These are phyloP conservation scores for Cryptocephalus moraei DNA, from an alignment of 2,888 invertebrate species.

Conservation along the genomic window DNA sequence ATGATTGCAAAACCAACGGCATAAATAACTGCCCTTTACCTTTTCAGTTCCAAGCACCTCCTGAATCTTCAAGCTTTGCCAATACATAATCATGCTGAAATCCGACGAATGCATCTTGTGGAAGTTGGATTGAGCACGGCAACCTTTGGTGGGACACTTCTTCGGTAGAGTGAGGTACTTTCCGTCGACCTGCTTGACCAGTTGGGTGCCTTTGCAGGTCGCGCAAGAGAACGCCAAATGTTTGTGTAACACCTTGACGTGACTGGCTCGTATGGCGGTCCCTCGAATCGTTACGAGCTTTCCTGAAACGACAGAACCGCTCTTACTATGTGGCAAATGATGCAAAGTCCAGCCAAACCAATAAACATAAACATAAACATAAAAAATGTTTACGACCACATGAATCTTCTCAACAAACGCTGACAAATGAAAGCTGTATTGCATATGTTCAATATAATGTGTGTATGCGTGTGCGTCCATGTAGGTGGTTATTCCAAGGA, in stretches of 20 bases:
- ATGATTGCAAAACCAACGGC: too few relatives aligned
- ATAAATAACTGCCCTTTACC: constrained; percentile 32
- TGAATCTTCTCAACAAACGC: too few relatives aligned
- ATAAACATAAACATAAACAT: too few relatives aligned
- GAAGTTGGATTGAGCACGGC: constrained; percentile 52
- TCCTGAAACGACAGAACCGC: constrained; percentile 38
- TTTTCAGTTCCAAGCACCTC: constrained; percentile 63
- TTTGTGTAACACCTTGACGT: constrained; percentile 60
- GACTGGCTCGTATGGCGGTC: constrained; percentile 72
- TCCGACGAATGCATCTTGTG: constrained; percentile 53
- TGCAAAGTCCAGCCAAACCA: background rate
- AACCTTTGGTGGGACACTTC: constrained; percentile 45
- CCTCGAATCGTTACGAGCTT: constrained; percentile 74
- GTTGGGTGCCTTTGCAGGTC: constrained; percentile 55
- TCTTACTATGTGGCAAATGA: background rate
- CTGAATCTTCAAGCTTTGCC: constrained; percentile 74
- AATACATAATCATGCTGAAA: constrained; percentile 63
- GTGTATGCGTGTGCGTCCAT: too few relatives aligned
- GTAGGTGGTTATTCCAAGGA: too few relatives aligned
- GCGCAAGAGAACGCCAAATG: constrained; percentile 72
- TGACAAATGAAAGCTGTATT: too few relatives aligned
- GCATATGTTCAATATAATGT: too few relatives aligned
- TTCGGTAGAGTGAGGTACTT: constrained; percentile 50
- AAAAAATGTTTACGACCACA: too few relatives aligned
- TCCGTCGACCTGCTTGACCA: constrained; percentile 54